Conservation (phyloP, 2,113 vertebrate species). For the Ariopsis seemanni region DNA sequence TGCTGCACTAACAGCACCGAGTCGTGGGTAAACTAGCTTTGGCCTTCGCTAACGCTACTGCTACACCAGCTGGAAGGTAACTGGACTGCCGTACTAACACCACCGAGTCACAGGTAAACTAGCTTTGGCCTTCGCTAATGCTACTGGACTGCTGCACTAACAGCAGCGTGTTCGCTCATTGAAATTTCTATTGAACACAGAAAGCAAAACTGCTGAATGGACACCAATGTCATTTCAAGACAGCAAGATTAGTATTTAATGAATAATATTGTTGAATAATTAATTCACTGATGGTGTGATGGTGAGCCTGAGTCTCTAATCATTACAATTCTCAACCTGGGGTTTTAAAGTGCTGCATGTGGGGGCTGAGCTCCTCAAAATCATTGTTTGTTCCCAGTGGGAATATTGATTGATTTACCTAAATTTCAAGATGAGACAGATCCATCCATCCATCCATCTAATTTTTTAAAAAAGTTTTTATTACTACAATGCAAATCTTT, state of each 20-base stretch:
- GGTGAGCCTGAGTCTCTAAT: neutral
- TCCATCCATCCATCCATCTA: too few relatives aligned
- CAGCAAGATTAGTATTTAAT: neutral
- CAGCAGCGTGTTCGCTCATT: neutral
- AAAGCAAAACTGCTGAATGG: neutral
- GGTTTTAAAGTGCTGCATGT: neutral
- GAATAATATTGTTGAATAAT: neutral
- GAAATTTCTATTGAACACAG: neutral
- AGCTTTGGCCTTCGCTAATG: too few relatives aligned
- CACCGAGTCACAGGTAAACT: too few relatives aligned
- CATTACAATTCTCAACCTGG: neutral
- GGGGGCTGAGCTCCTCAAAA: constrained; percentile 35
- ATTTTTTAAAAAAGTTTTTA: neutral
- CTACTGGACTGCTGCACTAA: too few relatives aligned
- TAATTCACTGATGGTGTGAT: neutral
- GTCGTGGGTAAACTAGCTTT: too few relatives aligned
- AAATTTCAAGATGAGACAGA: constrained; percentile 58
- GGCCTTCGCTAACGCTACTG: too few relatives aligned
- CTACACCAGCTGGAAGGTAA: too few relatives aligned
- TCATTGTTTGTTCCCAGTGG: constrained; percentile 35
- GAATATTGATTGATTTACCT: constrained; percentile 46
- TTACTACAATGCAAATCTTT: neutral
- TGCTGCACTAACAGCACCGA: too few relatives aligned
- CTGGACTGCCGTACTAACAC: too few relatives aligned
- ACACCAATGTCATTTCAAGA: neutral